phyloP scores from a whole-genome alignment of 2,113 vertebrate species.

The Phyllostomus hastatus region DNA sequence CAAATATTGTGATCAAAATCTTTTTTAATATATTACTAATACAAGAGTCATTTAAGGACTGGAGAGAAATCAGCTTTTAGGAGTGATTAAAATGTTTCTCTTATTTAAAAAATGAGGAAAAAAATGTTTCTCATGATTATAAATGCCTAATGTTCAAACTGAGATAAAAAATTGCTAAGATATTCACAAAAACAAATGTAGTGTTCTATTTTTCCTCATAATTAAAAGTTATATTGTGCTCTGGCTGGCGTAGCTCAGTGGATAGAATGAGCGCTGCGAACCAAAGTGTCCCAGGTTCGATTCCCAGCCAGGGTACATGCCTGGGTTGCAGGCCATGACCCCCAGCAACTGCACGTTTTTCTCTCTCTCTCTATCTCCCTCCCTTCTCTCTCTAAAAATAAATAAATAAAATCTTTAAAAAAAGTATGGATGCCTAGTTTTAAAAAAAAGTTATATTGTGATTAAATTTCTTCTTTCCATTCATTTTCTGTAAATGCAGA shows the following conservation, averaged over 20 bases:
- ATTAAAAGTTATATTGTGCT: background rate
- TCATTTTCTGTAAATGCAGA: background rate
- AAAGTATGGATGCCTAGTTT: too few species aligned
- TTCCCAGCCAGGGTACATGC: too few species aligned
- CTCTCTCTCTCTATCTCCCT: too few species aligned
- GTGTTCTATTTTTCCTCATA: background rate
- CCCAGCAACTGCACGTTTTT: too few species aligned
- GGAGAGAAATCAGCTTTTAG: background rate
- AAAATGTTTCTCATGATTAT: background rate
- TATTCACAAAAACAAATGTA: background rate
- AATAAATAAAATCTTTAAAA: too few species aligned
- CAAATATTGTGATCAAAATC: background rate
- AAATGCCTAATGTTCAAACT: background rate
- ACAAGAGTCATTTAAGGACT: background rate
- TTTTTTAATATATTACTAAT: background rate
- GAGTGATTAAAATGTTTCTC: background rate
- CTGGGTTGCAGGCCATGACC: too few species aligned
- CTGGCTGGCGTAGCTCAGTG: too few species aligned
- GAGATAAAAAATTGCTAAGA: background rate
- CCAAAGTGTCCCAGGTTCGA: too few species aligned
- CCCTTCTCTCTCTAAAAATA: too few species aligned
- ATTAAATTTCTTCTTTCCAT: background rate
- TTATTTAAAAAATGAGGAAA: background rate
- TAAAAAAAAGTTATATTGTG: background rate
- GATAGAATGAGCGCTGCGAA: too few species aligned